Evolutionary conservation across 1,140 invertebrate species (phyloP), one percentile per base, ranked within the genome.

Genomic region (Phymorhynchus buccinoides): DNA sequence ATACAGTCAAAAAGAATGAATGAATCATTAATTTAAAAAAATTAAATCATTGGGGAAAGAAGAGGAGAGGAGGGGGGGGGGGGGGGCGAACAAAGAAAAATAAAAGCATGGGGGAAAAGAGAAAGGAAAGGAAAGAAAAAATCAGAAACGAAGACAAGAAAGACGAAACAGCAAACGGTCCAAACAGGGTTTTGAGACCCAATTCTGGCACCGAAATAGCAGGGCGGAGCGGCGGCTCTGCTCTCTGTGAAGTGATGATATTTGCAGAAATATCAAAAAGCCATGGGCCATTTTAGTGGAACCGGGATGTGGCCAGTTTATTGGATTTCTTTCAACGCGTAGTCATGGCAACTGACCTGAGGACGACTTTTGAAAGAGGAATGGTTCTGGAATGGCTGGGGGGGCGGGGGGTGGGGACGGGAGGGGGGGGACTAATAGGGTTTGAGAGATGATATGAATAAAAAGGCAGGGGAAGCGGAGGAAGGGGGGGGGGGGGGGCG

Each of bases 251-350:
- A 81, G 80, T 81, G 80, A 81, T 81, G 80, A 81, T 81, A 81
- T 81, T 81, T 81, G 80, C 80, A 81, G 80, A 81, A 81, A 81
- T 68, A 81, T 68, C 80, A 81, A 81, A 81, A 81, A 81, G 80
- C 80, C 80, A 81, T n/a, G 62, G 80, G 80, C 80, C 35, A 66
- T 81, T 81, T 81, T 68, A 81, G 52, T 68, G 62, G 52, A 41
- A 41, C 52, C 52, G 79, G 80, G 80, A 81, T 81, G 80, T 68
- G 80, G 80, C 80, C 80, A 66, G 44, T 81, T 81, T 81, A 81
- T 81, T 81, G 80, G 80, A 81, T 81, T 81, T 81, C 80, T 81
- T 81, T 62, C 80, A 66, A 66, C 27, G 62, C 52, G 80, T 81
- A 81, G 80, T 66, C 80, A 81, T 81, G 80, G 80, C 62, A 81